Evolutionary conservation across 1,140 invertebrate species (phyloP).

Genomic region (Arion vulgaris): DNA sequence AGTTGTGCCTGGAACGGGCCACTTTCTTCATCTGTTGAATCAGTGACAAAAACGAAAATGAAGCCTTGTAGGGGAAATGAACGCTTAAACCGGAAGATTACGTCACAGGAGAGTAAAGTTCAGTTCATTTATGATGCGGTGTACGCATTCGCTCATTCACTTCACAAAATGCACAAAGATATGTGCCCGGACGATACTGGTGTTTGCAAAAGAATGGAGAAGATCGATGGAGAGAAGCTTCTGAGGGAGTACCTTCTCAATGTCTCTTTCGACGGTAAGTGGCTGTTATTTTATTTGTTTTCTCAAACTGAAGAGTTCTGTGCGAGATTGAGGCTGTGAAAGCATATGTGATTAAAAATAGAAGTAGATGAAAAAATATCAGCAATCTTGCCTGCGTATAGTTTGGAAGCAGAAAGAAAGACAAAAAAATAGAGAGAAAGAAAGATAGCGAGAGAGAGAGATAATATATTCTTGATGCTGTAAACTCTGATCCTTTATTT

Average conservation of each 20-base stretch:
- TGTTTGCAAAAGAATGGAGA: slow-evolving; percentile 74
- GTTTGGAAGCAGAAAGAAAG: not conserved
- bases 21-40: not conserved
- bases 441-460: too few relatives aligned
- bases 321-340: too few relatives aligned
- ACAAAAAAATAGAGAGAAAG: too few relatives aligned
- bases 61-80: slow-evolving; percentile 62
- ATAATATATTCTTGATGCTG: too few relatives aligned
- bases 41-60: not conserved
- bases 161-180: slow-evolving; percentile 74
- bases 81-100: slow-evolving; percentile 60
- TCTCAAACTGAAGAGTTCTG: not conserved
- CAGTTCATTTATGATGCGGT: slow-evolving; percentile 92
- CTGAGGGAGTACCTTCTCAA: slow-evolving; percentile 81
- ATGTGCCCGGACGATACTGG: slow-evolving; percentile 46
- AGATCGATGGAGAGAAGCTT: slow-evolving; percentile 81
- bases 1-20: slow-evolving; percentile 75
- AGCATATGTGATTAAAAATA: too few relatives aligned
- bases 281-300: too few relatives aligned
- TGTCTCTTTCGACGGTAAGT: slow-evolving; percentile 80
- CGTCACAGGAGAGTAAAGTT: slow-evolving; percentile 87
- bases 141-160: slow-evolving; percentile 86
- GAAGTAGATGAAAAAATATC: too few relatives aligned
- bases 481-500: too few relatives aligned
- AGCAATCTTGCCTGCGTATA: too few relatives aligned